Evolutionary conservation across 1,140 invertebrate species (phyloP).

Genomic region (Lucilia cuprina): DNA sequence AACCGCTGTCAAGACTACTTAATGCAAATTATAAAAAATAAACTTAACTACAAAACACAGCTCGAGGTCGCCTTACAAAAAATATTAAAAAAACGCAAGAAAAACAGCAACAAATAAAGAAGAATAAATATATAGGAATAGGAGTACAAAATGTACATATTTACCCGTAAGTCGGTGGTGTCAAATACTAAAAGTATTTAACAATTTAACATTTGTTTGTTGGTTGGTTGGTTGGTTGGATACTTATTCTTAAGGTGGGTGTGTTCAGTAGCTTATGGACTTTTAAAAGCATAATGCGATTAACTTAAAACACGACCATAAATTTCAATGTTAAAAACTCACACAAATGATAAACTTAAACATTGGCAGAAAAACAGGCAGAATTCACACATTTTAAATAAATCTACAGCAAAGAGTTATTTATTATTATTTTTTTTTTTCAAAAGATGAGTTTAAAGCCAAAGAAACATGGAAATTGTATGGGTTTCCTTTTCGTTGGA

Average conservation of each 20-base stretch:
- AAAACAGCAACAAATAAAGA: not conserved
- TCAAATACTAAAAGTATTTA: not conserved
- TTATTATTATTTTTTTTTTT: not conserved
- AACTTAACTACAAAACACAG: not conserved
- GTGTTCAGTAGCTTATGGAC: constrained; percentile 6
- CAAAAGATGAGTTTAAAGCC: not conserved
- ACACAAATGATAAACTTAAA: not conserved
- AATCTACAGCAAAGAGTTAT: not conserved
- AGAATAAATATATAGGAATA: not conserved
- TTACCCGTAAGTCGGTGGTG: not conserved
- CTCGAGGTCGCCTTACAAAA: not conserved
- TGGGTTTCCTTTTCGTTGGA: not conserved
- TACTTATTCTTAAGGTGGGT: not conserved
- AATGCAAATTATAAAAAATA: not conserved
- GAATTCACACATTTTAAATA: not conserved
- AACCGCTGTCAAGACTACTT: not conserved
- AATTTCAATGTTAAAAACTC: not conserved
- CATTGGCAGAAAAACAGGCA: not conserved
- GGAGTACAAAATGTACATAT: not conserved
- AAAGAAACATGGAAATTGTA: not conserved
- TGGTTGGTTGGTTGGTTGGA: too few relatives aligned
- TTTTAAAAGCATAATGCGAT: not conserved
- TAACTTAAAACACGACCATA: not conserved
- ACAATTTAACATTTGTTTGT: too few relatives aligned
- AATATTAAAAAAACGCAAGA: not conserved